Percentiles rank a stretch among this genome's conserved stretches.
These are phyloP conservation scores for Galeopsomyia nigrocyanea DNA, from an alignment of 2,888 invertebrate species.

Conservation along the genomic window DNA sequence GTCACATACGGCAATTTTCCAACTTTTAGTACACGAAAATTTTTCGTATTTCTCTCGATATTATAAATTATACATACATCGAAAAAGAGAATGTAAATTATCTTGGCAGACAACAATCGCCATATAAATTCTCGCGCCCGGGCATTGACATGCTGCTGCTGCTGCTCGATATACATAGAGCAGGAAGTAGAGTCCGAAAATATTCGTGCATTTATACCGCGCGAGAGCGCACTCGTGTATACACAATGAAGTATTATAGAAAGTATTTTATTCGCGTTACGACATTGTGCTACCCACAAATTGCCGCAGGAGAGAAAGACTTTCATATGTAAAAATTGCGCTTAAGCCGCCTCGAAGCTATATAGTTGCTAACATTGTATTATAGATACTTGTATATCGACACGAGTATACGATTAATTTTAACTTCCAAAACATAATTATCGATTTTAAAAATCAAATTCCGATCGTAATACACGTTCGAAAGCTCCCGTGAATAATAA, in stretches of 20 bases:
- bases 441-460: too few relatives aligned
- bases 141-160: conserved; percentile 2
- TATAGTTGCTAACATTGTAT: too few relatives aligned
- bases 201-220: conserved; percentile 37
- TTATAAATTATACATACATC: too few relatives aligned
- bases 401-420: too few relatives aligned
- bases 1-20: conserved; percentile 12
- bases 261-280: conserved; percentile 44
- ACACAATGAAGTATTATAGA: conserved; percentile 42
- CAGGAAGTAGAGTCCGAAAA: conserved; percentile 35
- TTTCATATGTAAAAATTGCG: conserved; percentile 10
- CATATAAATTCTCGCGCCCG: conserved; percentile 13
- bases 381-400: too few relatives aligned
- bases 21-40: too few relatives aligned
- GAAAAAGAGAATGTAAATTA: too few relatives aligned
- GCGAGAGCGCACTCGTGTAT: conserved; percentile 25
- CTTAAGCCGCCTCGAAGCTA: too few relatives aligned
- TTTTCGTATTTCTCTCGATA: too few relatives aligned
- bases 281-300: conserved; percentile 38
- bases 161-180: conserved; percentile 1
- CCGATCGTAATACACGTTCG: too few relatives aligned
- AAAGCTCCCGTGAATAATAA: not conserved
- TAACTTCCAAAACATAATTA: not conserved
- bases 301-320: conserved; percentile 16
- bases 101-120: not conserved